These are phyloP conservation scores for Brachionus paranguensis DNA, from an alignment of 1,140 invertebrate genomes.

Conservation along the genomic window DNA sequence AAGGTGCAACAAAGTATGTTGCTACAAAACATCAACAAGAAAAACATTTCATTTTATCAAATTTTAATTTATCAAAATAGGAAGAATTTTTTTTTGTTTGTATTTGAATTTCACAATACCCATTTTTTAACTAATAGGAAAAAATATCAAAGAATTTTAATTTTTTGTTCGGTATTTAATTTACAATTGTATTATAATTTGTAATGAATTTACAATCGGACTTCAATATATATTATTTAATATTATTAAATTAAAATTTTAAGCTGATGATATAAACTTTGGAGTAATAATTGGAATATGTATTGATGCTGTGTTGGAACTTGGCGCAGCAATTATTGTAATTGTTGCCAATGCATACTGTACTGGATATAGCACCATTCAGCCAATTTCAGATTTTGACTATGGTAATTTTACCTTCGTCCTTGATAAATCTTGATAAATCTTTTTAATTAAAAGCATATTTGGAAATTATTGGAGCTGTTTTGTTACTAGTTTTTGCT, in stretches of 20 bases:
- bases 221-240: no score
- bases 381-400: not conserved
- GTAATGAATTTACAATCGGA: no score
- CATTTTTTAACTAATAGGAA: no score
- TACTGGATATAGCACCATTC: not conserved
- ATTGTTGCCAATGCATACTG: constrained; percentile 26
- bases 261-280: not conserved
- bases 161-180: no score
- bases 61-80: no score
- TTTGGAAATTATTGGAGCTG: constrained; percentile 31
- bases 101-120: no score
- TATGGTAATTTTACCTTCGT: not conserved
- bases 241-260: not conserved
- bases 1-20: no score
- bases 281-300: not conserved
- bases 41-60: no score
- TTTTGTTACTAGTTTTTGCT: constrained; percentile 32
- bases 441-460: not conserved
- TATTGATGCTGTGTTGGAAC: not conserved
- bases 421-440: no score
- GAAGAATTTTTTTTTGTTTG: no score
- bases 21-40: no score
- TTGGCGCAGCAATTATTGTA: not conserved
- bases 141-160: not conserved
- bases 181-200: no score